Evolutionary conservation across 2,888 invertebrate species (phyloP).

Genomic region (Allolobophora icterica): DNA sequence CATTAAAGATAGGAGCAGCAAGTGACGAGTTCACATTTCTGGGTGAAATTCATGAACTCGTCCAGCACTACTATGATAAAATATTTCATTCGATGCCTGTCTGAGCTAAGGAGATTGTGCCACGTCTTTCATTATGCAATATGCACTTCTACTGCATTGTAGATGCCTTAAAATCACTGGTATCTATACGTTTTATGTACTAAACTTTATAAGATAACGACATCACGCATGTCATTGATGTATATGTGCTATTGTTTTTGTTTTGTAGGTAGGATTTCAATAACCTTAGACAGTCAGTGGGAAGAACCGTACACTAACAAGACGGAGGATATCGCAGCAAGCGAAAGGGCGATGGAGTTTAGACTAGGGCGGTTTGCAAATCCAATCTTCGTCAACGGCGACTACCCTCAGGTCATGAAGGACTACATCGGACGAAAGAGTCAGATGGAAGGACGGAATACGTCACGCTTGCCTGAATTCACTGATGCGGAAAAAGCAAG

Average conservation of each 20-base stretch:
- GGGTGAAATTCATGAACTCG: no score
- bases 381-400: constrained; percentile 48
- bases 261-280: constrained; percentile 42
- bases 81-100: no score
- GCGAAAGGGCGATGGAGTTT: constrained; percentile 44
- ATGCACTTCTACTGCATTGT: no score
- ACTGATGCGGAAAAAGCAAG: constrained; percentile 48
- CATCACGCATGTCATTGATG: no score
- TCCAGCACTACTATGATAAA: no score
- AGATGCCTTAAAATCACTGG: no score
- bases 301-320: constrained; percentile 37
- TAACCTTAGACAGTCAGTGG: constrained; percentile 44
- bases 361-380: constrained; percentile 49
- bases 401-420: constrained; percentile 49
- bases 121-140: no score
- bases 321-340: constrained; percentile 39
- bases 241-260: neutral
- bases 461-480: constrained; percentile 50
- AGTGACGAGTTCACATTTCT: no score
- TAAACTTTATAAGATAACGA: no score
- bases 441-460: constrained; percentile 43
- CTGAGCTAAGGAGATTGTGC: no score
- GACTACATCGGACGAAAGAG: constrained; percentile 44
- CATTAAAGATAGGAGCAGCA: no score
- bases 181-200: no score